Evolutionary conservation across 2,888 invertebrate genomes (phyloP).

Genomic region (Drosophila antonietae): DNA sequence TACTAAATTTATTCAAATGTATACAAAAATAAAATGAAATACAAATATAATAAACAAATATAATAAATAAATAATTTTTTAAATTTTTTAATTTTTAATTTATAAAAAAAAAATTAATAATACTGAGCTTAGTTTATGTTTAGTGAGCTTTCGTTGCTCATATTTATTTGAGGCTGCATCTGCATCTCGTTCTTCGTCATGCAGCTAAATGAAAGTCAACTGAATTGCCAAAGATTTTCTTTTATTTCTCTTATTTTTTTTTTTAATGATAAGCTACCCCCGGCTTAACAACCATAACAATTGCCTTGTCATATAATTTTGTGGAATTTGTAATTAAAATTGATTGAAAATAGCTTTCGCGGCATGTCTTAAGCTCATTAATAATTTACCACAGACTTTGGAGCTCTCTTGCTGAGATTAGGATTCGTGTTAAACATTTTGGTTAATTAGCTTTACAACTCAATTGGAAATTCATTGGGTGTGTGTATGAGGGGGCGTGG

Average conservation of each 20-base stretch:
- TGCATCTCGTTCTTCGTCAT: background rate
- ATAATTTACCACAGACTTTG: constrained; percentile 12
- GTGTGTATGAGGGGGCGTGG: constrained; percentile 4
- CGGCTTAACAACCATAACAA: constrained; percentile 11
- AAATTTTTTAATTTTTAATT: too few relatives aligned
- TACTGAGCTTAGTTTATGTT: background rate
- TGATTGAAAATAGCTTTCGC: constrained; percentile 38
- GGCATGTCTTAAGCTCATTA: constrained; percentile 26
- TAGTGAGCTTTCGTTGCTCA: background rate
- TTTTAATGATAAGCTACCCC: background rate
- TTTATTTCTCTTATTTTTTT: background rate
- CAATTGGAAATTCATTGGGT: constrained; percentile 54
- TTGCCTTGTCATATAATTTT: constrained; percentile 30
- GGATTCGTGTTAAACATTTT: constrained; percentile 56
- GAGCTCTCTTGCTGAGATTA: constrained; percentile 21
- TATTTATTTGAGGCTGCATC: background rate
- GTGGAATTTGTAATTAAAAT: constrained; percentile 28
- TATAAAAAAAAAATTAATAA: too few relatives aligned
- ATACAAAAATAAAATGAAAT: too few relatives aligned
- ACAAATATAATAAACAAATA: too few relatives aligned
- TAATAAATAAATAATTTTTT: too few relatives aligned
- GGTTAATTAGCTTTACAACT: constrained; percentile 66
- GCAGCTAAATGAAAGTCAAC: constrained; percentile 34
- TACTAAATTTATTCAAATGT: too few relatives aligned
- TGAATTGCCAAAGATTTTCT: constrained; percentile 11